Evolutionary conservation across 2,113 vertebrate species (phyloP), one percentile per base, ranked within the genome.

Genomic region (Myotis brandtii): DNA sequence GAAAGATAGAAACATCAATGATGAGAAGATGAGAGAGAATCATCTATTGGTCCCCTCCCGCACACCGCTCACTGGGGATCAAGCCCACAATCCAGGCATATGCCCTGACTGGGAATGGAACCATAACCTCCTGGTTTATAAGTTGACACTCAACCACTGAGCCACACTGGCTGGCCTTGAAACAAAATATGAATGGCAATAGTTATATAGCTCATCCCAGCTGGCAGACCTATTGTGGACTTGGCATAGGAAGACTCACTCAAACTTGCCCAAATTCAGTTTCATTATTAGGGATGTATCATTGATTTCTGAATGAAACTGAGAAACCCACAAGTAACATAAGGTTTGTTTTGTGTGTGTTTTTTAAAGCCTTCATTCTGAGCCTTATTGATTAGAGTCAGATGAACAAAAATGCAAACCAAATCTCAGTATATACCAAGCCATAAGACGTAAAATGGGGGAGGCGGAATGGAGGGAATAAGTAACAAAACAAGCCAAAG

Each of bases 301-400:
- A 90, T 2, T 92, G 77, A 79, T 95, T 92, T 95, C 59, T 52
- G 20, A 77, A 40, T 79, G 54, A 97, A 94, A 69, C 34, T 50
- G 59, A 90, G 94, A 95, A 95, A 59, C 25, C n/a, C 79, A 91
- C 40, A 76, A 88, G 73, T 43, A 93, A 67, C 17, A 46, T 67
- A 67, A 84, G 59, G 23, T 27, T 62, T 25, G 25, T 25, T 25
- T 62, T 62, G 59, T 27, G 46, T 62, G 8, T 56, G 46, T 59
- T 23, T 59, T 62, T 62, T 62, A 7, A 59, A 80, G 13, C 32
- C 66, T 40, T 52, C 80, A 62, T 67, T 87, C 83, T 76, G n/a
- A 94, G 46, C 7, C 64, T 86, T 80, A 83, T 69, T 50, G 37
- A 14, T 80, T 70, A 56, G 59, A 66, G 43, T 97, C 52, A 73